phyloP scores from a whole-genome alignment of 2,888 invertebrate genomes.

The Fragum sueziense region DNA sequence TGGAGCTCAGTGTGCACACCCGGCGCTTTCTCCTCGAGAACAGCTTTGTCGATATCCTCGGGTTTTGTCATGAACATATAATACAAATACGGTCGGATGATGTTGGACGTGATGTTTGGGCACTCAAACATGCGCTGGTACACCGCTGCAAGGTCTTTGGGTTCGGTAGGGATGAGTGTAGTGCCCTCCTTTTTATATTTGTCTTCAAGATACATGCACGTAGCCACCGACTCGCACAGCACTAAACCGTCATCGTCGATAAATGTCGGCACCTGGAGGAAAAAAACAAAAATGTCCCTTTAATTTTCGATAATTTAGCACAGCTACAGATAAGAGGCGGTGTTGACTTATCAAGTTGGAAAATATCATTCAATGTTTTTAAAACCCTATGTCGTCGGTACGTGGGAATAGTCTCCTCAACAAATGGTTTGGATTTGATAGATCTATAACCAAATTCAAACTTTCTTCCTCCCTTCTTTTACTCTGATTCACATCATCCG shows the following conservation, averaged over 20 bases:
- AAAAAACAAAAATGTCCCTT: too few relatives aligned
- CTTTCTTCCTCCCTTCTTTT: too few relatives aligned
- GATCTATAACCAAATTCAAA: too few relatives aligned
- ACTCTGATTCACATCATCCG: too few relatives aligned
- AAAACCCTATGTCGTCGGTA: too few relatives aligned
- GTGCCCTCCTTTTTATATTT: constrained; percentile 52
- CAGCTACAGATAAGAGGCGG: too few relatives aligned
- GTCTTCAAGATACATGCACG: constrained; percentile 70
- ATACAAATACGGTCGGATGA: constrained; percentile 14
- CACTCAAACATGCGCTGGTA: constrained; percentile 67
- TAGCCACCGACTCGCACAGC: constrained; percentile 74
- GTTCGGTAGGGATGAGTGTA: constrained; percentile 60
- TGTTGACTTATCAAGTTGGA: too few relatives aligned
- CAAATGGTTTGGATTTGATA: too few relatives aligned
- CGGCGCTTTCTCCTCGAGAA: constrained; percentile 15
- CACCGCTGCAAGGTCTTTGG: constrained; percentile 52
- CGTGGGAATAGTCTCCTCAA: too few relatives aligned
- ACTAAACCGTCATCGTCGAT: constrained; percentile 65
- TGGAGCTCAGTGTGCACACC: constrained; percentile 28
- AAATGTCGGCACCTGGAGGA: constrained; percentile 72
- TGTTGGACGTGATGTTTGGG: constrained; percentile 17
- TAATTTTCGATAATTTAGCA: too few relatives aligned
- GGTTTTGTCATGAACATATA: constrained; percentile 29
- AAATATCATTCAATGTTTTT: too few relatives aligned
- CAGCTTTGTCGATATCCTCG: constrained; percentile 28